Evolutionary conservation across 2,888 invertebrate species (phyloP), one percentile per base, ranked within the genome.

Genomic region (Busseola fusca): DNA sequence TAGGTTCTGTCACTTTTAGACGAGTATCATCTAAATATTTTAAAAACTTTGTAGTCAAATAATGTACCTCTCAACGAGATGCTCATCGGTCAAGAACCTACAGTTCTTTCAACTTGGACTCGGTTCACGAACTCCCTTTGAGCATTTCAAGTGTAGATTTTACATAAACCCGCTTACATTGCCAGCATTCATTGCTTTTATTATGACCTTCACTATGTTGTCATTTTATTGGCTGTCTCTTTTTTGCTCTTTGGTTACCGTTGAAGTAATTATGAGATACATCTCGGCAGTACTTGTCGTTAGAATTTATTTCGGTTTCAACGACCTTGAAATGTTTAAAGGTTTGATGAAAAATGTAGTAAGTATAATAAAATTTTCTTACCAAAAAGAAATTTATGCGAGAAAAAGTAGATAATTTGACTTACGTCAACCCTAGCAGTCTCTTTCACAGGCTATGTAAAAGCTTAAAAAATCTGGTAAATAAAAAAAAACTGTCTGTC

Each of bases 91-190:
- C 59, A 74, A 73, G 42, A 73, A 76, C 72, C 81, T 66, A 16
- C 21, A 52, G 83, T 80, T 73, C 83, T 76, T 84, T 82, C 70
- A 84, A 75, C 83, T 74, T 63, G 18, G 18, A 58, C 64, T 62
- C 65, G 48, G 79, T 79, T 66, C 72, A 76, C 56, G 77, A 81
- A 74, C 78, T 81, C 76, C 73, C 75, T 85, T 69, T 64, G 78
- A 69, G 78, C 56, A 73, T 80, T 62, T 34, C 56, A 72, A 71
- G 70, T 50, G 70, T 74, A 76, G 54, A 82, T 77, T 81, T 72
- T 70, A 69, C 68, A 78, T 76, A 70, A 65, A 67, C 34, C 58
- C 45, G 58, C 64, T 56, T 74, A 25, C 37, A 65, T 70, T 76
- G 72, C 59, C 63, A 63, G 54, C 37, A 27, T 27, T 69, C 37